A percentile compares a stretch with the other conserved stretches of the same genome.
These are phyloP conservation scores for Benitochromis conjunctus DNA, from an alignment of 2,113 vertebrate species.

Conservation along the genomic window DNA sequence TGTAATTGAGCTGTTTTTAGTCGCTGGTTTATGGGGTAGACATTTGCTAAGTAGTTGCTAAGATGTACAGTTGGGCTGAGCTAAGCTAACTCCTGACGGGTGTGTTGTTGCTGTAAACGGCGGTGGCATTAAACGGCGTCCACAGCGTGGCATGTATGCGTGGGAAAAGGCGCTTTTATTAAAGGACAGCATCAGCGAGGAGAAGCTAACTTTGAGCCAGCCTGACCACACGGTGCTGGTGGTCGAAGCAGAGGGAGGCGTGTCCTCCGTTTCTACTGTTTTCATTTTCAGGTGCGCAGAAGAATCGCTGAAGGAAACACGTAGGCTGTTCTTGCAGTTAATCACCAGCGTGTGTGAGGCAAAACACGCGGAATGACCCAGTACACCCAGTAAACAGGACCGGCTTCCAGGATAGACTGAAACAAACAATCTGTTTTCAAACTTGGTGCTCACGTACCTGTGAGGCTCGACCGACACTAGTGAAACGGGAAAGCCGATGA, in stretches of 20 bases:
- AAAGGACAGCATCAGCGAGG: background rate
- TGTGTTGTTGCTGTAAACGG: background rate
- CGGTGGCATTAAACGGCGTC: background rate
- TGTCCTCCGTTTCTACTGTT: background rate
- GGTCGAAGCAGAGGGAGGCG: slow-evolving; percentile 23
- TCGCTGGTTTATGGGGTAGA: background rate
- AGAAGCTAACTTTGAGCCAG: background rate
- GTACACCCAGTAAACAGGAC: background rate
- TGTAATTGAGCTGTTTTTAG: background rate
- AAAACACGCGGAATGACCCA: background rate
- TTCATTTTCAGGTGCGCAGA: background rate
- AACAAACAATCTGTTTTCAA: background rate
- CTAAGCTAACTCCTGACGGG: background rate
- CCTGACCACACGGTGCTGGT: background rate
- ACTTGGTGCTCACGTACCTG: background rate
- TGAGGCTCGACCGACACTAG: background rate
- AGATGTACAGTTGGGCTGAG: background rate
- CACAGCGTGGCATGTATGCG: no score
- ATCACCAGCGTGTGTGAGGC: background rate
- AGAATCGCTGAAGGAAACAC: background rate
- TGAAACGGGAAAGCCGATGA: background rate
- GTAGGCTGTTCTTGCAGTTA: background rate
- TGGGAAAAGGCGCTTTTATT: background rate
- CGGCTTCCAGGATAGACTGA: background rate
- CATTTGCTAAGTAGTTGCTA: background rate